These are phyloP conservation scores for Pachyramphus minor DNA, from an alignment of 2,113 vertebrate species.

Conservation along the genomic window DNA sequence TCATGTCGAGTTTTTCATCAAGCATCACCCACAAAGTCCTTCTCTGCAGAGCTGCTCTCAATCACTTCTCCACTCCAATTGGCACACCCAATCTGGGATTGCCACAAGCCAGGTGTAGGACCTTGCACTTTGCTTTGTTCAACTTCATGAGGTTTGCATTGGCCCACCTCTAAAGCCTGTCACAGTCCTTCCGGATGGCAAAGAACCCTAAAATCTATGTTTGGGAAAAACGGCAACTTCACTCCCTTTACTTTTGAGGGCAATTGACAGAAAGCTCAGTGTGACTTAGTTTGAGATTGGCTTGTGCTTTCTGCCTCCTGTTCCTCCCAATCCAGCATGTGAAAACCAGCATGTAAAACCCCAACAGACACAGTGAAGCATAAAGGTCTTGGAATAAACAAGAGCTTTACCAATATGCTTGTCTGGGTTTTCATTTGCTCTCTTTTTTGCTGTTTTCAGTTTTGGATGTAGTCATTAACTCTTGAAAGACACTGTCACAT, in stretches of 20 bases:
- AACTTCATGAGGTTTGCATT: not conserved
- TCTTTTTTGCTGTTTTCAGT: not conserved
- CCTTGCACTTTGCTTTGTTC: not conserved
- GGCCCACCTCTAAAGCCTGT: not conserved
- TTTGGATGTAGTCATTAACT: not conserved
- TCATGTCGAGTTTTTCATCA: not conserved
- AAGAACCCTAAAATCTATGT: not conserved
- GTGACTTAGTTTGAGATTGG: not conserved
- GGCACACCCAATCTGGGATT: not conserved
- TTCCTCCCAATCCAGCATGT: not conserved
- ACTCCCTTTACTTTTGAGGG: not conserved
- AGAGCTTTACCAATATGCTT: not conserved
- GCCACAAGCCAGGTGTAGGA: not conserved
- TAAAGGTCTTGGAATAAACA: not conserved
- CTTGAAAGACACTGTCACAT: not conserved
- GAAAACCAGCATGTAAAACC: not conserved
- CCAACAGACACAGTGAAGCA: not conserved
- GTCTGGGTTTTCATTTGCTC: not conserved
- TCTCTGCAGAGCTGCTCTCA: not conserved
- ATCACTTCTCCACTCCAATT: not conserved
- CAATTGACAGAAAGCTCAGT: not conserved
- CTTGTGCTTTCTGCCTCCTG: not conserved
- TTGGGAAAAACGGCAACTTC: not conserved
- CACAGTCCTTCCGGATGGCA: not conserved
- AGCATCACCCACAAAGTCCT: accelerated